Percentiles rank a stretch among this genome's conserved stretches.
Evolutionary conservation across 2,797 vertebrate genomes (phyloP).

Genomic region (Sebastolobus alascanus): DNA sequence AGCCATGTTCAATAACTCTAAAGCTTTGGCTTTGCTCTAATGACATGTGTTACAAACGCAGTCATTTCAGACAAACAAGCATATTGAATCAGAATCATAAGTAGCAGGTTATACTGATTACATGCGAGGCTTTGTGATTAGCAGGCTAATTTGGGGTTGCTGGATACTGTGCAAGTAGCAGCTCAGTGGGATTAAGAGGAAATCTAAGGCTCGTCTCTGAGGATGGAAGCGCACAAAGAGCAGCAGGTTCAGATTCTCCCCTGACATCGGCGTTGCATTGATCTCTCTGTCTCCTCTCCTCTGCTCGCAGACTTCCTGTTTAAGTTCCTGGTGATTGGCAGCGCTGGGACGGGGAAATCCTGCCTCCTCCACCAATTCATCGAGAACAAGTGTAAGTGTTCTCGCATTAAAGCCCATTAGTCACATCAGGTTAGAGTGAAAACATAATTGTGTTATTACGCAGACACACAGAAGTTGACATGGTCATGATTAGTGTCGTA

Average conservation of each 20-base stretch:
- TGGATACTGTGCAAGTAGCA: slow-evolving; percentile 36
- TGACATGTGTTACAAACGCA: slow-evolving; percentile 5
- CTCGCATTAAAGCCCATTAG: background rate
- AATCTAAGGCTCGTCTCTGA: slow-evolving; percentile 46
- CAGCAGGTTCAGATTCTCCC: slow-evolving; percentile 30
- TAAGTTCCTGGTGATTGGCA: slow-evolving; percentile 97
- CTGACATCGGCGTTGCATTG: slow-evolving; percentile 36
- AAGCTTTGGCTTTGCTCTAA: slow-evolving; percentile 29
- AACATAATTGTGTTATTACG: background rate
- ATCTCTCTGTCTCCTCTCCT: slow-evolving; percentile 50
- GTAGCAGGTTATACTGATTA: slow-evolving; percentile 23
- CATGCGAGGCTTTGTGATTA: slow-evolving; percentile 53
- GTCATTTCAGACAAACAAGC: slow-evolving; percentile 26
- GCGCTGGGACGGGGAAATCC: slow-evolving; percentile 94
- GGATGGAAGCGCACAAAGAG: slow-evolving; percentile 32
- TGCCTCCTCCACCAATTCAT: slow-evolving; percentile 98
- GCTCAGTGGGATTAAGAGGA: slow-evolving; percentile 66
- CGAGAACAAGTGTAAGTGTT: slow-evolving; percentile 93
- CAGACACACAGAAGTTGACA: background rate
- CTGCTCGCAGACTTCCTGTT: slow-evolving; percentile 93
- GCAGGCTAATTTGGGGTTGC: slow-evolving; percentile 55
- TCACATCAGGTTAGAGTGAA: background rate
- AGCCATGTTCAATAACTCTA: slow-evolving; percentile 40
- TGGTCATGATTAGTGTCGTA: background rate
- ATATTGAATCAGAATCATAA: slow-evolving; percentile 43